Conservation (phyloP, 2,113 vertebrate genomes). For the Athene noctua region DNA sequence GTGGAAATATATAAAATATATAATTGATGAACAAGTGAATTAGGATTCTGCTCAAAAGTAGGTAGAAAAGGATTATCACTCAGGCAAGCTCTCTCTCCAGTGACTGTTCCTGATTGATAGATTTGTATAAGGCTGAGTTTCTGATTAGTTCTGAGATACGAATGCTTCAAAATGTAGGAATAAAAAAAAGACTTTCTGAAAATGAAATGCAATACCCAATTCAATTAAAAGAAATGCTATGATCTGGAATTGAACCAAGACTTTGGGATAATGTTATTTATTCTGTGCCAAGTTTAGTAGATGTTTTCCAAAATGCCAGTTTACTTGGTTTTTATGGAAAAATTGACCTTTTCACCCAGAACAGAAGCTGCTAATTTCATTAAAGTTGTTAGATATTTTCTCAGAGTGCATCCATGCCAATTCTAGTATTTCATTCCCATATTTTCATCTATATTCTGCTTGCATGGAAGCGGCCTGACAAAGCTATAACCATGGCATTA, state of each 20-base stretch:
- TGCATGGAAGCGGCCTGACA: not conserved
- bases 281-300: slow-evolving; percentile 57
- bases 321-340: slow-evolving; percentile 66
- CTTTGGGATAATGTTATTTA: slow-evolving; percentile 51
- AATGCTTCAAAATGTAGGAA: slow-evolving; percentile 43
- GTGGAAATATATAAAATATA: slow-evolving; percentile 35
- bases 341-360: slow-evolving; percentile 67
- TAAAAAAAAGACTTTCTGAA: slow-evolving; percentile 58
- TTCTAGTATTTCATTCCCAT: slow-evolving; percentile 27
- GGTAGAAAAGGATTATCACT: slow-evolving; percentile 59
- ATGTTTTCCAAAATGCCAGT: slow-evolving; percentile 57
- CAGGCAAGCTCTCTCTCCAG: slow-evolving; percentile 16
- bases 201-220: slow-evolving; percentile 68
- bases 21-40: slow-evolving; percentile 60
- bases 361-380: slow-evolving; percentile 66
- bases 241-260: slow-evolving; percentile 69
- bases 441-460: slow-evolving; percentile 30
- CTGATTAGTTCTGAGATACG: slow-evolving; percentile 39
- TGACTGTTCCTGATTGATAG: slow-evolving; percentile 22
- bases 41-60: slow-evolving; percentile 56
- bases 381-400: slow-evolving; percentile 51
- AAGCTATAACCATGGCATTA: not conserved
- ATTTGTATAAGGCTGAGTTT: slow-evolving; percentile 28
- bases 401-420: slow-evolving; percentile 22
- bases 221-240: slow-evolving; percentile 69